These are phyloP conservation scores for Eleutherodactylus coqui DNA, from an alignment of 2,797 vertebrate species.

Conservation along the genomic window DNA sequence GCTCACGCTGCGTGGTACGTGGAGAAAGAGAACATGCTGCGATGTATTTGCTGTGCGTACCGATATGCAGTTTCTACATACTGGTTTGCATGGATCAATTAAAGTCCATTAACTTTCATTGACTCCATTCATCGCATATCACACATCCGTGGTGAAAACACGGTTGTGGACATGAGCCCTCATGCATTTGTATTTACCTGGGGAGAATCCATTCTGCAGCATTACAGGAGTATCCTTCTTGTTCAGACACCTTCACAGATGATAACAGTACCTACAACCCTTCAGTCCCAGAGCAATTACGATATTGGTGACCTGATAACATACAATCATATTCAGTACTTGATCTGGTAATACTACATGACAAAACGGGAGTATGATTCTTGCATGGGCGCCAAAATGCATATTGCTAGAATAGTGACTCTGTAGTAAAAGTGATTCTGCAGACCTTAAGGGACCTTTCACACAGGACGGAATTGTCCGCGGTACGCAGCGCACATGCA, in stretches of 20 bases:
- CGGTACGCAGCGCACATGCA: no score
- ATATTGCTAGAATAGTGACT: constrained; percentile 12
- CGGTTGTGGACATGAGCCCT: no score
- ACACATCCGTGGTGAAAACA: no score
- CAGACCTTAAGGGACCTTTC: background rate
- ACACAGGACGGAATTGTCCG: no score
- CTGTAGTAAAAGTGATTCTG: background rate
- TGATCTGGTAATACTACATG: constrained; percentile 38
- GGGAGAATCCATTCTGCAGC: background rate
- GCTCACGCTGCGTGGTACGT: no score
- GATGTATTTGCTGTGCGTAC: no score
- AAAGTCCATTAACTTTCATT: no score
- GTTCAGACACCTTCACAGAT: background rate
- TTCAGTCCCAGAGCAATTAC: constrained; percentile 7
- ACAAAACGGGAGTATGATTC: background rate
- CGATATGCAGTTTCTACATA: no score
- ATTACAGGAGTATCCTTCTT: background rate
- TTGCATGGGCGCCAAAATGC: background rate
- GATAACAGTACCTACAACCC: background rate
- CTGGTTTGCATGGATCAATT: no score
- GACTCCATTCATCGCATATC: no score
- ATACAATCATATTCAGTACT: constrained; percentile 21
- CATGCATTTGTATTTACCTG: background rate
- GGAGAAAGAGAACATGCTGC: no score
- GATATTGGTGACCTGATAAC: constrained; percentile 40